Base-by-base conservation (phyloP, 1,140 invertebrate species). In the Aphis gossypii region DNA sequence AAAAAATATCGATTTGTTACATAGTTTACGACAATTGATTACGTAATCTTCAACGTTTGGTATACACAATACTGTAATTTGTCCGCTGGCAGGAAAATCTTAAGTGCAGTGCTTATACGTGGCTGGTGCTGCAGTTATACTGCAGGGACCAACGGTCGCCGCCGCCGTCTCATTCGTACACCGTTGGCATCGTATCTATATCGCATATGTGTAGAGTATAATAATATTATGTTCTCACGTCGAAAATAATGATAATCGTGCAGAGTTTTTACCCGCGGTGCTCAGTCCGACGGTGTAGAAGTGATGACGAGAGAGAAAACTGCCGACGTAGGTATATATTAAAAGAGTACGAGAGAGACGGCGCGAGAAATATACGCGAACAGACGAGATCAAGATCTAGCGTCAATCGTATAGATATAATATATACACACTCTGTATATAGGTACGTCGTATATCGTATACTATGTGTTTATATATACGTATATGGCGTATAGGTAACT, bases 191-290 rank as follows among this genome's bases (percentile, higher is more conserved):
- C 11, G 60, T n/a, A 14, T n/a, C 25, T n/a, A 68, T n/a, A 14
- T 30, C 11, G 46, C 11, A 46, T 46, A 48, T 60, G 30, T 30
- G 14, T 68, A 68, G 11, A 68, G 60, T n/a, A 68, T 68, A 68
- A 30, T 11, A 46, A 41, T 41, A 41, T 41, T 68, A 68, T 68
- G 60, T 68, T 68, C 60, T 68, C 60, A 68, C 60, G 60, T 68
- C 60, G 60, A 68, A 68, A 30, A 68, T 68, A 68, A 68, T 68
- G 60, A 68, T 68, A 68, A 68, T 68, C 60, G 60, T 68, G 60
- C 60, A 68, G 56, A 25, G 56, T 30, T 25, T 60, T 60, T 30
- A 30, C 25, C 56, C 23, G 56, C 21, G 56, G 46, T 46, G 46
- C 46, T 8, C 46, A 46, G 25, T 3, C 56, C 25, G 56, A 60